These are phyloP conservation scores for Campopleginae sp. DNA, from an alignment of 2,888 invertebrate species.

Conservation along the genomic window DNA sequence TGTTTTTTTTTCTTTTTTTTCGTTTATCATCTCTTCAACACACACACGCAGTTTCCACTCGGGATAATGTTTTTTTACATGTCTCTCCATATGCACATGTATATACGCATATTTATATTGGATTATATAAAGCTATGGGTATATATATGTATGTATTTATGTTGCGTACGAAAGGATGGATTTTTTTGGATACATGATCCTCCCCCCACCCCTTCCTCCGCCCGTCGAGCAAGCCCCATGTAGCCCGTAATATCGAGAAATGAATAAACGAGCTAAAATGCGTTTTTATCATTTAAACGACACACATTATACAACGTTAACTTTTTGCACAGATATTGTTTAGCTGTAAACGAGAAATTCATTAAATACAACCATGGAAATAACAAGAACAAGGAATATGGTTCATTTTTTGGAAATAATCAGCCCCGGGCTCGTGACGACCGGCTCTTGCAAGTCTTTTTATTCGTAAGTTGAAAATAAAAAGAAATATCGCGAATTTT, in stretches of 20 bases:
- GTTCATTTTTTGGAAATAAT: background rate
- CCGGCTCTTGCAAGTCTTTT: constrained; percentile 56
- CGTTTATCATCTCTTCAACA: constrained; percentile 33
- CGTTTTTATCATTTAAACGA: constrained; percentile 65
- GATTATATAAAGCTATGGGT: background rate
- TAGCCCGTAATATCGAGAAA: constrained; percentile 73
- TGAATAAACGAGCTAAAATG: constrained; percentile 43
- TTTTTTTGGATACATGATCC: constrained; percentile 75
- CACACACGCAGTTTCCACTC: constrained; percentile 37
- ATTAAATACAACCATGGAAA: background rate
- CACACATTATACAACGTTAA: constrained; percentile 46
- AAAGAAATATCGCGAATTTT: too few relatives aligned
- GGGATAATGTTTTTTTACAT: constrained; percentile 28
- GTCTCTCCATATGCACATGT: background rate
- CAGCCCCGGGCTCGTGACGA: constrained; percentile 64
- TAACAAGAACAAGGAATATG: too few relatives aligned
- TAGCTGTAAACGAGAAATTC: constrained; percentile 36
- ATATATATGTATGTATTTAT: constrained; percentile 23
- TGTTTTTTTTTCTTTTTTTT: constrained; percentile 34
- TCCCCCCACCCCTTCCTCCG: constrained; percentile 13
- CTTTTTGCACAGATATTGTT: constrained; percentile 66
- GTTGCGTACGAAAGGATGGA: constrained; percentile 72
- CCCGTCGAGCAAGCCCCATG: constrained; percentile 44
- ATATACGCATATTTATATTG: background rate
- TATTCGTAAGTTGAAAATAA: constrained; percentile 62